Conservation (phyloP, 2,888 invertebrate species). For the Dynastes maya region DNA sequence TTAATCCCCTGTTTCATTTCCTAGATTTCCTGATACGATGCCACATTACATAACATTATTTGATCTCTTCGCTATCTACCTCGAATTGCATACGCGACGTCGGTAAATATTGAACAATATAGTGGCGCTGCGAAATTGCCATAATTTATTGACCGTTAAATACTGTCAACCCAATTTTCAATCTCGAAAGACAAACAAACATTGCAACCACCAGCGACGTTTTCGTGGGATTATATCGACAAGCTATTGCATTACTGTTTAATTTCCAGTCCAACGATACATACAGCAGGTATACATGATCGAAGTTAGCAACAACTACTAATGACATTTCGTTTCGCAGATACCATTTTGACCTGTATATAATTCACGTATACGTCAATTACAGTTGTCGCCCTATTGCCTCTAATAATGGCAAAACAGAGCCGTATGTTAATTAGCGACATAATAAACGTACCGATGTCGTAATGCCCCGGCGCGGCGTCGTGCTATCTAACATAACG, state of each 20-base stretch:
- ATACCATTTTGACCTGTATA: conserved; percentile 25
- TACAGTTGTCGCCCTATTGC: conserved; percentile 3
- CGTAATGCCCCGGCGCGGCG: background rate
- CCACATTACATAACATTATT: no score
- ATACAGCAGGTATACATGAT: background rate
- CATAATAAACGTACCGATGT: conserved; percentile 10
- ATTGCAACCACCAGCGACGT: no score
- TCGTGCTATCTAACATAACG: background rate
- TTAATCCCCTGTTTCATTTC: no score
- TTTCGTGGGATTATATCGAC: no score
- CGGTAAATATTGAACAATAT: no score
- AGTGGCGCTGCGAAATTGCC: no score
- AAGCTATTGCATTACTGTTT: background rate
- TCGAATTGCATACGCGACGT: no score
- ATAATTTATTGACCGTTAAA: no score
- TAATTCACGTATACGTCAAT: conserved; percentile 38
- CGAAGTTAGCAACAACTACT: background rate
- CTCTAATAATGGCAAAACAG: conserved; percentile 28
- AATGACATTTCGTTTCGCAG: conserved; percentile 10
- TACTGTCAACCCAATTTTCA: no score
- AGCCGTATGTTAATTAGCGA: conserved; percentile 39
- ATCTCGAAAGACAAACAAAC: no score
- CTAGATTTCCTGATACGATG: no score
- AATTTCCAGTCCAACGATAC: background rate
- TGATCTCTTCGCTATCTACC: no score